Base-by-base conservation (phyloP, 1,140 invertebrate genomes). In the Hirudo medicinalis region DNA sequence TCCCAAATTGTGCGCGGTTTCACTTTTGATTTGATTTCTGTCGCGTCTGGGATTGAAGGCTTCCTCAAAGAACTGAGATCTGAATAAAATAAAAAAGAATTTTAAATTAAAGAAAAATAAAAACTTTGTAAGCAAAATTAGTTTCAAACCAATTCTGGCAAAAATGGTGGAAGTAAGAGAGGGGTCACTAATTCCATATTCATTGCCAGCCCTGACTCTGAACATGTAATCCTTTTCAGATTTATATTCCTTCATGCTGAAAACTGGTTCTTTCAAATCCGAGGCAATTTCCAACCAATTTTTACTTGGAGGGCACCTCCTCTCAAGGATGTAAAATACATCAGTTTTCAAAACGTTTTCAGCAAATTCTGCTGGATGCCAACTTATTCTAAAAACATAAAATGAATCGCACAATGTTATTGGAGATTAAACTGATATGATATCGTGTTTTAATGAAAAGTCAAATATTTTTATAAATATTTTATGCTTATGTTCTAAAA, bases 181-280 rank as follows among this genome's bases (percentile, higher is more conserved):
- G 17, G 92, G 92, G 75, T 97, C 93, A n/a, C 92, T 95, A 67
- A 89, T 87, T 54, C 94, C 94, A 79, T 94, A 94, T 78, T 94
- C 90, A 82, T 97, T 97, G 81, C 97, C 93, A 71, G 94, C 94
- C 85, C 92, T 89, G 0, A 98, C 92, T 69, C 94, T 86, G 86
- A 98, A 97, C 74, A 97, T 92, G 80, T 98, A 98, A 29, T 91
- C 89, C 75, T 87, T 76, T 67, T 80, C 76, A 29, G 77, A 75
- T 27, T 74, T 72, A 32, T 80, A 74, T 17, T 77, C 78, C 15
- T 75, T 78, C 36, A 80, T 76, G 13, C 73, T 72, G 72, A 77
- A 80, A 0, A 74, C 71, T 9, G 78, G 78, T 25, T 79, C 77
- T 19, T 75, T 72, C n/a, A 80, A 72, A 25, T 75, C 73, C 17